phyloP scores from a whole-genome alignment of 2,797 vertebrate species.

The Gouania willdenowi region DNA sequence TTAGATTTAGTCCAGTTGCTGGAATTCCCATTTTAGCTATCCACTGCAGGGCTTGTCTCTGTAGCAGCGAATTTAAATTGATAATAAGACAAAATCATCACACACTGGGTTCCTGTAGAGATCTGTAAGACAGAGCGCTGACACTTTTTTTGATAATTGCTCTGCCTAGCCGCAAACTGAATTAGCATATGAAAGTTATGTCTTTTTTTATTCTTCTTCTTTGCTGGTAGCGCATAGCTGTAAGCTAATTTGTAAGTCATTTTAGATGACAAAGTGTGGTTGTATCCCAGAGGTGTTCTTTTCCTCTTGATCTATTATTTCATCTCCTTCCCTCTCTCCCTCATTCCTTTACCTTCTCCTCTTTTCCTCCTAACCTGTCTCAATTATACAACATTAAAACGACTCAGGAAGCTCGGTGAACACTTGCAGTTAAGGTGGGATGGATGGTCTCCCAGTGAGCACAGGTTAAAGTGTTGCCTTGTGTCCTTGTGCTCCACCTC shows the following conservation, averaged over 20 bases:
- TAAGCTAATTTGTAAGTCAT: constrained; percentile 75
- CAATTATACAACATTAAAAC: constrained; percentile 49
- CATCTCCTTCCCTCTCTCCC: constrained; percentile 16
- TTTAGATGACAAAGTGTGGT: constrained; percentile 71
- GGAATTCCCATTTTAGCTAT: no score
- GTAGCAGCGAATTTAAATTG: background rate
- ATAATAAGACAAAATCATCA: constrained; percentile 6
- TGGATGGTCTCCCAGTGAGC: constrained; percentile 37
- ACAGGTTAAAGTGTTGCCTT: constrained; percentile 23
- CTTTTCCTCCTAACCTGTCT: constrained; percentile 32
- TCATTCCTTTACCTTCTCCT: constrained; percentile 3
- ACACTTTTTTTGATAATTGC: constrained; percentile 63
- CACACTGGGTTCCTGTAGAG: constrained; percentile 34
- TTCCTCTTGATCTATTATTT: constrained; percentile 57
- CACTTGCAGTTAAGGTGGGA: constrained; percentile 14
- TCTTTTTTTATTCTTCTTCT: constrained; percentile 11
- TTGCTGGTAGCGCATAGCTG: constrained; percentile 49
- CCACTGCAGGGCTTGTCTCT: no score
- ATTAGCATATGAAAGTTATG: constrained; percentile 75
- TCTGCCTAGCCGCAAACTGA: constrained; percentile 57
- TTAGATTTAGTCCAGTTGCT: no score
- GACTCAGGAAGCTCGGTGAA: constrained; percentile 12
- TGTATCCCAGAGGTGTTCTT: constrained; percentile 67
- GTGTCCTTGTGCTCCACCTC: constrained; percentile 14
- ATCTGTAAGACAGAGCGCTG: constrained; percentile 51